phyloP scores from a whole-genome alignment of 2,888 invertebrate species.

The Himalopsyche anomala region DNA sequence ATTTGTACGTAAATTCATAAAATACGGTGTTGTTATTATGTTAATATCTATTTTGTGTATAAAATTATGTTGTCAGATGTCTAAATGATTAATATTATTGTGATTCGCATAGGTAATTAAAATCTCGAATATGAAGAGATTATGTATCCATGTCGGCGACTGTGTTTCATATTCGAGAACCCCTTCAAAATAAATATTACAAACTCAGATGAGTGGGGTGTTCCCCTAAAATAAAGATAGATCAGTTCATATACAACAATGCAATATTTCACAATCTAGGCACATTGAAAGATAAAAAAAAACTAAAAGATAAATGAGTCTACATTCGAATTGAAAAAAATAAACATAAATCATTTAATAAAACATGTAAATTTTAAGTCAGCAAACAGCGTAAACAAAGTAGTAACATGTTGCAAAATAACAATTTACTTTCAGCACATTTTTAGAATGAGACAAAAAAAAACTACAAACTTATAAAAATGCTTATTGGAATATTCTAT shows the following conservation, averaged over 20 bases:
- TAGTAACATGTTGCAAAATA: conserved; percentile 7
- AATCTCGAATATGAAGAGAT: conserved; percentile 30
- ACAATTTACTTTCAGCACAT: too few species aligned
- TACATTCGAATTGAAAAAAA: conserved; percentile 31
- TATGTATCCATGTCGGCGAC: conserved; percentile 46
- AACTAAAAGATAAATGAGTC: background rate
- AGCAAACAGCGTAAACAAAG: background rate
- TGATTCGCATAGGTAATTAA: conserved; percentile 39
- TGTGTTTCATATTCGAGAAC: conserved; percentile 20
- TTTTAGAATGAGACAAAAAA: too few species aligned
- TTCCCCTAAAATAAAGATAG: conserved; percentile 29
- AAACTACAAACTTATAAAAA: too few species aligned
- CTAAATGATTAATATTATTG: conserved; percentile 31
- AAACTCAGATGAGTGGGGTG: background rate
- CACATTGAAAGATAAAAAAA: background rate
- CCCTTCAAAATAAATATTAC: conserved; percentile 46
- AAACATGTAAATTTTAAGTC: conserved; percentile 17
- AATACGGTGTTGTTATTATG: too few species aligned
- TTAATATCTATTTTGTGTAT: background rate
- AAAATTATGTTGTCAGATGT: conserved; percentile 36
- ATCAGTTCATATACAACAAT: background rate
- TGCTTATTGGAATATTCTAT: too few species aligned
- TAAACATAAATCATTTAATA: conserved; percentile 26
- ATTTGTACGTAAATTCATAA: too few species aligned
- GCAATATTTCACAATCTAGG: conserved; percentile 23